Evolutionary conservation across 2,113 vertebrate species (phyloP), one percentile per base, ranked within the genome.

Genomic region (Anguilla rostrata): DNA sequence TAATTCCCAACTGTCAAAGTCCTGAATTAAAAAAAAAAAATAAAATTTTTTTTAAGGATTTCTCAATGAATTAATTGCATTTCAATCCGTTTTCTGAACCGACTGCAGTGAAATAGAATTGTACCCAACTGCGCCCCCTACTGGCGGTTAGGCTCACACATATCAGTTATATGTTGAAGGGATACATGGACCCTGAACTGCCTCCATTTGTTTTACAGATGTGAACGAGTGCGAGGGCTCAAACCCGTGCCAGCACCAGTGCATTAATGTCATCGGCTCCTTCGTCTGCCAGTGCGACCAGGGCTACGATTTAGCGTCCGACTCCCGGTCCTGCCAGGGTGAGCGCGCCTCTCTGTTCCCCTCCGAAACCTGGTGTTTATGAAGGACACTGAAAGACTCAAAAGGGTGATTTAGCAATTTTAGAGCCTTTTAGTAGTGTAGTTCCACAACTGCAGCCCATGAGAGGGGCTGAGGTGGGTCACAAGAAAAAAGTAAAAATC

Each of bases 261-360:
- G 98, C 93, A 98, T 97, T 93, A 99, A 99, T 87, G 95, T 98
- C 87, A 94, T 98, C 26, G 97, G 98, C 82, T 98, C 98, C 78
- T 98, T 97, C 94, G 94, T 98, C 89, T 99, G 98, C 90, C 97
- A 98, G 89, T 99, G 98, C 87, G 96, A 98, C 57, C 96, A 97
- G 89, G 98, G 98, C 71, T 98, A 97, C 84, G 98, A 99, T 89
- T 92, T 98, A 87, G 96, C 96, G 88, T 95, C 94, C 46, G 97
- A 98, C 92, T 92, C 96, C 85, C 95, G 97, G 90, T 97, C 97
- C 91, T 99, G 98, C 91, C 97, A 98, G 97, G 97, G 98, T 98
- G 93, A 29, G 71, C 60, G 5, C 60, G 0, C 7, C 60, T 66
- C 60, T 8, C 22, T 20, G 7, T 66, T 26, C 7, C 60, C 60